These are phyloP conservation scores for Coturnix japonica DNA, from an alignment of 2,113 vertebrate species.

Conservation along the genomic window DNA sequence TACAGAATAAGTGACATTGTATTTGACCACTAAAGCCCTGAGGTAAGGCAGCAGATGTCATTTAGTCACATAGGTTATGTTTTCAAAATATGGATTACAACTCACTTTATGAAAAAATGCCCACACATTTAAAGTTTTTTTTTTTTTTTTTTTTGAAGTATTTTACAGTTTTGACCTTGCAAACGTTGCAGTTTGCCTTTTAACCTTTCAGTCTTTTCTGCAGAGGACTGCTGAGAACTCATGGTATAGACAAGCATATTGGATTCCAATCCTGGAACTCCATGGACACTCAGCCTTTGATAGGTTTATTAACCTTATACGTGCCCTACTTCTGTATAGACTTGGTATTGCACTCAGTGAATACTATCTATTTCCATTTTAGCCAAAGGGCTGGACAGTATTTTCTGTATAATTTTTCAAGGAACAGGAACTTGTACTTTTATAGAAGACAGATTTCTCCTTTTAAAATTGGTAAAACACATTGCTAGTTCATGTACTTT, in stretches of 20 bases:
- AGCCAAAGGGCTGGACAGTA: neutral
- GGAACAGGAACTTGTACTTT: neutral
- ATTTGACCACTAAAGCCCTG: neutral
- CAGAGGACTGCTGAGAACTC: neutral
- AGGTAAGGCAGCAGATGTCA: neutral
- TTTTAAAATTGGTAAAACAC: neutral
- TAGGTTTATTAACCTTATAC: constrained; percentile 27
- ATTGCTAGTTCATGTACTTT: neutral
- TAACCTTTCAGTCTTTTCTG: neutral
- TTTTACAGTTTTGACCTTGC: neutral
- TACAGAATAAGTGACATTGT: neutral
- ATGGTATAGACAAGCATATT: neutral
- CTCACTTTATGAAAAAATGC: neutral
- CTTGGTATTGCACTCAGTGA: neutral
- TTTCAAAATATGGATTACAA: constrained; percentile 21
- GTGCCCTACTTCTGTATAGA: neutral
- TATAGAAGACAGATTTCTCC: neutral
- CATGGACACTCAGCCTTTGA: neutral
- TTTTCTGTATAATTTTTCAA: neutral
- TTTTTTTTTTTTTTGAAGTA: no score
- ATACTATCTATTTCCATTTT: neutral
- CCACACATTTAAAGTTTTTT: neutral
- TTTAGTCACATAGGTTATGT: neutral
- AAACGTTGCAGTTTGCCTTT: neutral
- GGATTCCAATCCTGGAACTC: neutral